Conservation (phyloP, 2,113 vertebrate genomes). For the Carassius auratus region DNA sequence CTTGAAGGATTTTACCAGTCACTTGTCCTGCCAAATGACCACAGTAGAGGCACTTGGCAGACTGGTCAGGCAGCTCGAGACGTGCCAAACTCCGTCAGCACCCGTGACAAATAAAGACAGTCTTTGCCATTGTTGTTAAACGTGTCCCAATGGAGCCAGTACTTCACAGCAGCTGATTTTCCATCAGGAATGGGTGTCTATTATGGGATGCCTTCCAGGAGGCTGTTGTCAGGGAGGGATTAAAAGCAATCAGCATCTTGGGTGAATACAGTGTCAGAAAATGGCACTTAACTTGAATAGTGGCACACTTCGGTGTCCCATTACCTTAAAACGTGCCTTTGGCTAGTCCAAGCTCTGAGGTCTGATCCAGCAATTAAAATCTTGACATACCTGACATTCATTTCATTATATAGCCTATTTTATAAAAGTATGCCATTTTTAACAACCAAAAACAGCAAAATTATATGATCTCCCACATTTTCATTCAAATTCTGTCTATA, state of each 20-base stretch:
- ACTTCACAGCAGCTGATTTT: constrained; percentile 13
- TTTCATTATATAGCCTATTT: neutral
- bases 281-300: neutral
- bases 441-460: too few species aligned
- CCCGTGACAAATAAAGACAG: constrained; percentile 39
- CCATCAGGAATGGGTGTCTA: neutral
- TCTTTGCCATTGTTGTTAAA: constrained; percentile 30
- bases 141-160: constrained; percentile 12
- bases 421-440: too few species aligned
- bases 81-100: constrained; percentile 38
- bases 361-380: neutral
- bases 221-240: constrained; percentile 3
- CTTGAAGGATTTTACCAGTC: constrained; percentile 14
- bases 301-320: neutral
- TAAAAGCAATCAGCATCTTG: neutral
- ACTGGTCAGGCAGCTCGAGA: constrained; percentile 5
- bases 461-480: too few species aligned
- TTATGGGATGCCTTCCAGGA: constrained; percentile 14
- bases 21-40: constrained; percentile 37
- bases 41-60: constrained; percentile 40
- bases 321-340: neutral
- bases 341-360: neutral
- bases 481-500: too few species aligned
- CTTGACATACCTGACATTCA: neutral
- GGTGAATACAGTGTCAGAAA: neutral